Base-by-base conservation (phyloP, 2,888 invertebrate species). In the Lissonota sp. region DNA sequence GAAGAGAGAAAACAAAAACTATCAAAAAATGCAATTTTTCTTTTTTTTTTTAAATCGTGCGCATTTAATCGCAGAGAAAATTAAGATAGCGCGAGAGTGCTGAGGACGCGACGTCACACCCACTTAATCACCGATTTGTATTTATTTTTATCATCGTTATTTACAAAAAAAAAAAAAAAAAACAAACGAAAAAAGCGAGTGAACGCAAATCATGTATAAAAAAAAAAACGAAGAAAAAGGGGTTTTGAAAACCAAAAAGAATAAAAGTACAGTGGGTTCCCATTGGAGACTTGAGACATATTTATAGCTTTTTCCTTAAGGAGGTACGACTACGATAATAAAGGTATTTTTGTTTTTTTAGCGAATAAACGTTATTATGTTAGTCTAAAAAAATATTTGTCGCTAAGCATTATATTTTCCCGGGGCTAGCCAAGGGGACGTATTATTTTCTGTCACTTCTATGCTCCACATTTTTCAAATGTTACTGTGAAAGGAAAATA, bases 161-260 rank as follows among this genome's bases (percentile, higher is more conserved):
- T 81, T 84, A 84, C 83, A 84, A 81, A 82, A 79, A 79, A 49
- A 79, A 49, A 73, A 71, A 75, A 57, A 37, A 62, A 60, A 40
- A 74, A 58, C 69, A 49, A 51, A 76, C 40, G 7, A 55, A 39
- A 80, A 72, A 78, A 83, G 26, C 26, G 26, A 26, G 26, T 26
- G 26, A 26, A 57, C 42, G 16, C 39, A 63, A 82, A 80, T 70
- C 64, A 80, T 74, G 82, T 80, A 64, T 81, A 64, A 80, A 79
- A 75, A 79, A 75, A 60, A 67, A 73, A 79, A 60, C 42, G 14
- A 40, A 64, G 53, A 74, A 46, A 10, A 58, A 39, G 42, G 44
- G 10, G 14, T 37, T n/a, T 12, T 42, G 2, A 46, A 39, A 64
- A 73, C 39, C n/a, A 26, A 58, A 76, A 62, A 64, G 16, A 81